Conservation (phyloP, 2,888 invertebrate genomes). For the Heteromyza rotundicornis region DNA sequence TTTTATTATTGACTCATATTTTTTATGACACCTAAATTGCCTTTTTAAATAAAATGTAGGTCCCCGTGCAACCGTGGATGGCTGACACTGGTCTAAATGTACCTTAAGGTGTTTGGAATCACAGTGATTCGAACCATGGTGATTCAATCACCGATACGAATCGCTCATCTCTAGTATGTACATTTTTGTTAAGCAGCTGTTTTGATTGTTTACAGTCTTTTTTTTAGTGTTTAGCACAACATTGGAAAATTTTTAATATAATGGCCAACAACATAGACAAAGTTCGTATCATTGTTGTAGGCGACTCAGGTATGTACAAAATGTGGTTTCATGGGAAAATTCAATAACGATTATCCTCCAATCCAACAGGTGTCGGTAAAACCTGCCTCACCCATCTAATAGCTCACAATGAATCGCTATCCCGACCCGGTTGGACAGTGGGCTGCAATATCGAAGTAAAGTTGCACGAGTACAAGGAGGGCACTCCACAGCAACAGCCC, state of each 20-base stretch:
- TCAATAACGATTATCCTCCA: not conserved
- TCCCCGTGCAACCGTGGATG: too few relatives aligned
- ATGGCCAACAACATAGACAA: constrained; percentile 73
- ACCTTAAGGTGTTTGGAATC: too few relatives aligned
- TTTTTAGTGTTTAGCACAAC: too few relatives aligned
- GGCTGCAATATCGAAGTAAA: constrained; percentile 96
- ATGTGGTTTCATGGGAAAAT: not conserved
- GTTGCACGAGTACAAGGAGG: constrained; percentile 93
- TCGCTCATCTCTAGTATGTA: too few relatives aligned
- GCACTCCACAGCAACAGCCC: constrained; percentile 87
- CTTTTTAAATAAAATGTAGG: too few relatives aligned
- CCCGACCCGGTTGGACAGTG: constrained; percentile 92
- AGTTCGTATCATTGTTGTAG: constrained; percentile 89
- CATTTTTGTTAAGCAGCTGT: too few relatives aligned
- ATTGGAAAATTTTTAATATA: not conserved
- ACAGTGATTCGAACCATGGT: too few relatives aligned
- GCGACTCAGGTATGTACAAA: constrained; percentile 80
- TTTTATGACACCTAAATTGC: too few relatives aligned
- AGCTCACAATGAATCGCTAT: constrained; percentile 83
- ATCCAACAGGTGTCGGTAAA: constrained; percentile 88
- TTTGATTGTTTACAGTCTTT: too few relatives aligned
- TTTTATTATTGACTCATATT: too few relatives aligned
- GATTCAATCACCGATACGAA: too few relatives aligned
- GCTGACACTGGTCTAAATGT: too few relatives aligned
- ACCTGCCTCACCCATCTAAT: constrained; percentile 92